A percentile compares a stretch with the other conserved stretches of the same genome.
phyloP scores from a whole-genome alignment of 2,888 invertebrate species.

The Aporophyla lueneburgensis region DNA sequence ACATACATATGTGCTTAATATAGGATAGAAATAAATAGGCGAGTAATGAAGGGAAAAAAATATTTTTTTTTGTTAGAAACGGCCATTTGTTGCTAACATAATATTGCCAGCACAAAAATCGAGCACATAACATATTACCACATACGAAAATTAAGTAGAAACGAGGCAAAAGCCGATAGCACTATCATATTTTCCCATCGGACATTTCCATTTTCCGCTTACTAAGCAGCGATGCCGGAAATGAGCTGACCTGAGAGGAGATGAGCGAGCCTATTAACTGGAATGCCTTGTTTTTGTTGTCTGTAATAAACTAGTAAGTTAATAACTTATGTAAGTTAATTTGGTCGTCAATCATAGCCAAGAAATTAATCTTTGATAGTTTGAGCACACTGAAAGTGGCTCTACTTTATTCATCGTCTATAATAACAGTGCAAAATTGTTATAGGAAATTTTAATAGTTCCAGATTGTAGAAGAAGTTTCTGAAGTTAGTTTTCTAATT shows the following conservation, averaged over 20 bases:
- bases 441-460: conserved; percentile 24
- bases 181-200: conserved; percentile 66
- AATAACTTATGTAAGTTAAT: conserved; percentile 26
- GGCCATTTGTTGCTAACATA: conserved; percentile 9
- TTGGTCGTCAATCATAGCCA: conserved; percentile 34
- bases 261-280: conserved; percentile 37
- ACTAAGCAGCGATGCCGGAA: conserved; percentile 63
- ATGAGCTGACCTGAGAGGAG: conserved; percentile 34
- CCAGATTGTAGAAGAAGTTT: conserved; percentile 24
- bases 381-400: conserved; percentile 35
- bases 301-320: neutral
- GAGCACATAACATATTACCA: conserved; percentile 26
- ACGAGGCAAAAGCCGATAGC: conserved; percentile 56
- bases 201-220: conserved; percentile 69
- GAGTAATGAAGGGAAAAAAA: neutral
- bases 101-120: conserved; percentile 26
- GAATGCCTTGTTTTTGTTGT: conserved; percentile 43
- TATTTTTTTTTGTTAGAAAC: neutral
- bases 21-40: conserved; percentile 14
- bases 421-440: conserved; percentile 22
- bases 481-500: conserved; percentile 25
- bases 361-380: conserved; percentile 37
- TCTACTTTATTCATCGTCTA: conserved; percentile 18
- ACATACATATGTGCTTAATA: conserved; percentile 17
- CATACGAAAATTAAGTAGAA: conserved; percentile 55